Evolutionary conservation across 2,113 vertebrate species (phyloP), one percentile per base, ranked within the genome.

Genomic region (Pollachius pollachius): DNA sequence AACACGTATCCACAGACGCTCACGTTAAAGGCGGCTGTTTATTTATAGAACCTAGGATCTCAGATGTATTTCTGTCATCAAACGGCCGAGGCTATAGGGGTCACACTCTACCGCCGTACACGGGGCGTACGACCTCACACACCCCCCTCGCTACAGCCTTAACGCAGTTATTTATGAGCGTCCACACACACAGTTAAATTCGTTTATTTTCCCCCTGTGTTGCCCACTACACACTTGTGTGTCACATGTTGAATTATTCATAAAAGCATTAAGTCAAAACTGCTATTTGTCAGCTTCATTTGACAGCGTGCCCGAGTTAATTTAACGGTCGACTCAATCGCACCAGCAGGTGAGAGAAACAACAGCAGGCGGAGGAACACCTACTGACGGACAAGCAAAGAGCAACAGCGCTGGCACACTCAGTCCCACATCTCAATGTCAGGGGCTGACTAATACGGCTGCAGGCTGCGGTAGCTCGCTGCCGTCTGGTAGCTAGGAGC

Each of bases 31-130:
- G 37, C 37, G 37, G 37, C 37, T 5, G 37, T 7, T 41, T 41
- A 85, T 87, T 84, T 80, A 74, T 76, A 73, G 77, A 70, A 65
- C 1, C 52, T 61, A 71, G 34, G 56, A 71, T 83, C 79, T 81
- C 64, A 70, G 75, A 83, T 89, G 37, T 79, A 82, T 83, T 86
- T 86, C 70, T 64, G 67, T 68, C n/a, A 84, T 82, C 70, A 89
- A 74, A 86, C 72, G 66, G 68, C 69, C 73, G 21, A 9, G 37
- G 37, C 37, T 41, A 41, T 23, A 23, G 21, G 21, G 21, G 21
- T 23, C 21, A 23, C 21, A 23, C 21, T 23, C 21, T 23, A 23
- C 21, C 21, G 2, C 21, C 30, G 30, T 30, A 30, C 30, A 30
- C 5, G 3, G 30, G 30, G 30, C 30, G 30, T 30, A 30, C 30